Base-by-base conservation (phyloP, 2,113 vertebrate species). In the Sclerurus mexicanus region DNA sequence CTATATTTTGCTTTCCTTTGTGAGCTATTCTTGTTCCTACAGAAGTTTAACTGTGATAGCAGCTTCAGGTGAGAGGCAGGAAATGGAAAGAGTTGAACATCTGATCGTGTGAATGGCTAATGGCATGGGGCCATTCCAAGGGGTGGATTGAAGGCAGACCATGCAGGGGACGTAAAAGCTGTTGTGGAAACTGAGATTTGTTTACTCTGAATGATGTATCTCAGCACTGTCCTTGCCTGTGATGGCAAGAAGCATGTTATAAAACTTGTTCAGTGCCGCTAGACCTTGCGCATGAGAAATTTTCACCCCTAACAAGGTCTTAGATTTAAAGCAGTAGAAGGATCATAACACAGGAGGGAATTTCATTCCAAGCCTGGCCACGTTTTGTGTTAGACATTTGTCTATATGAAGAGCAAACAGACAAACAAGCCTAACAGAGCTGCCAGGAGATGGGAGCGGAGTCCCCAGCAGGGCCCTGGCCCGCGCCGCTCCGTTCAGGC, bases 121-220 rank as follows among this genome's bases (percentile, higher is more conserved):
- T 0, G 5, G n/a, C 19, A 19, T 1, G 9, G 33, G 50, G 4
- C 30, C 5, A 0, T n/a, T 49, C 30, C 24, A 14, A 15, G n/a
- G 33, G 0, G 0, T 20, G 25, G 2, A 25, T 4, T 71, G 40
- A 59, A 28, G n/a, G 12, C 60, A 27, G 17, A 28, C 7, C 0
- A 0, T 20, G 80, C 21, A 33, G 39, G 39, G 12, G 8, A 30
- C 9, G 5, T 7, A 13, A 49, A 39, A 69, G 28, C 24, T 22
- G 10, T 31, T 39, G 37, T 56, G 47, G 58, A 76, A 76, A 59
- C 9, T 5, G 19, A 60, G n/a, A 19, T 85, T 35, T 69, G 9
- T 63, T 42, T 76, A 2, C 23, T 67, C 25, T 76, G 5, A 64
- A 5, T 30, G 50, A 19, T 23, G 4, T 8, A 0, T 49, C 19